These are phyloP conservation scores for Prorops nasuta DNA, from an alignment of 1,140 invertebrate genomes.

Conservation along the genomic window DNA sequence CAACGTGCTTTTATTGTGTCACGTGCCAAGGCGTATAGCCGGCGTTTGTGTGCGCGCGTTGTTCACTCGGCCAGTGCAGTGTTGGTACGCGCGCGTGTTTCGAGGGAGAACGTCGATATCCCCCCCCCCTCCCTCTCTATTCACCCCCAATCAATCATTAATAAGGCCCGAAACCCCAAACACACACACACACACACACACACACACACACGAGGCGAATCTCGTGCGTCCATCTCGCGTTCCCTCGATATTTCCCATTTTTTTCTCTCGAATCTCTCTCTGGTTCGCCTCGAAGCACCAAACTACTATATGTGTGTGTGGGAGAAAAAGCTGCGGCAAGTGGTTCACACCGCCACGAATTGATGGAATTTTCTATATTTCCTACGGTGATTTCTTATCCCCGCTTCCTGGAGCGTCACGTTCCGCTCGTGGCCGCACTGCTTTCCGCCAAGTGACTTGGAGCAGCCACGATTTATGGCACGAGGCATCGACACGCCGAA, in stretches of 20 bases:
- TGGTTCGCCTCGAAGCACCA: too few species aligned
- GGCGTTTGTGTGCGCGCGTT: too few species aligned
- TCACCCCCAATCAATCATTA: slow-evolving; percentile 59
- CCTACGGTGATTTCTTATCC: slow-evolving; percentile 42
- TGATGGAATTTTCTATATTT: slow-evolving; percentile 58
- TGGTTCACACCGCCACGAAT: too few species aligned
- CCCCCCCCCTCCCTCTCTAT: too few species aligned
- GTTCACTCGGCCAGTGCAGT: too few species aligned
- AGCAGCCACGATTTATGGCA: slow-evolving; percentile 22
- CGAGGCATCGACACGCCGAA: slow-evolving; percentile 28
- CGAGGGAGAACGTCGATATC: slow-evolving; percentile 53
- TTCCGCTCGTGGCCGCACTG: slow-evolving; percentile 14
- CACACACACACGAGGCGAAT: slow-evolving; percentile 48
- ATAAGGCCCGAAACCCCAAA: slow-evolving; percentile 41
- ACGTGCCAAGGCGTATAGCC: slow-evolving; percentile 52
- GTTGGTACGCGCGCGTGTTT: too few species aligned
- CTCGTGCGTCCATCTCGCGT: slow-evolving; percentile 22
- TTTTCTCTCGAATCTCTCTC: neutral
- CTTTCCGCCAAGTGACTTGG: slow-evolving; percentile 10
- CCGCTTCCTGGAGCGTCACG: slow-evolving; percentile 29
- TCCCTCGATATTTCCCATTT: slow-evolving; percentile 7
- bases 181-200: too few species aligned
- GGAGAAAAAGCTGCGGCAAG: too few species aligned
- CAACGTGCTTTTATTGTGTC: slow-evolving; percentile 48
- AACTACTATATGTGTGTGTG: too few species aligned